Conservation (phyloP, 2,888 invertebrate species). For the Toxonevra muliebris region DNA sequence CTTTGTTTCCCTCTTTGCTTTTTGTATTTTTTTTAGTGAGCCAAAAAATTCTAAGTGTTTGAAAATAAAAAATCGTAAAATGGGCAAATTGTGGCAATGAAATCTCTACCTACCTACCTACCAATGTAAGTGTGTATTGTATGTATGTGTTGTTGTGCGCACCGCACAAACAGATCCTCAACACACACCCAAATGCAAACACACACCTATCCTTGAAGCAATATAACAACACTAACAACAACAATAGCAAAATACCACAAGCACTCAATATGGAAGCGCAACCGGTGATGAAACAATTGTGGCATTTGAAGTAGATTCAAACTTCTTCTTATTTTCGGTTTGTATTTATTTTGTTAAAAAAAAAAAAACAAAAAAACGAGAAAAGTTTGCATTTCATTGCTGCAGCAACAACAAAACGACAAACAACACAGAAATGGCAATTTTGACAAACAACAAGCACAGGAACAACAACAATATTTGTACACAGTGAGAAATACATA, state of each 20-base stretch:
- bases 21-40: conserved; percentile 26
- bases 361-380: no score
- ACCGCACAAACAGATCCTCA: no score
- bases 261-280: neutral
- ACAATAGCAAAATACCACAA: conserved; percentile 3
- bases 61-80: neutral
- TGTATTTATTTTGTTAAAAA: conserved; percentile 13
- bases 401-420: conserved; percentile 15
- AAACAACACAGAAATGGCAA: conserved; percentile 53
- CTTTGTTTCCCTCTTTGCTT: conserved; percentile 6
- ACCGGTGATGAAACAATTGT: conserved; percentile 17
- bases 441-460: conserved; percentile 52
- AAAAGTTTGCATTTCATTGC: no score
- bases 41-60: neutral
- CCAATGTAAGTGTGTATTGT: no score
- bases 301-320: conserved; percentile 6
- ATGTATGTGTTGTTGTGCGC: neutral
- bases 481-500: no score
- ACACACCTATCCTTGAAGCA: neutral
- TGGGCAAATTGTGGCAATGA: conserved; percentile 25
- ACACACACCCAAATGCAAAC: neutral
- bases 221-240: neutral
- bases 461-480: no score
- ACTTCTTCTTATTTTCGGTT: conserved; percentile 4
- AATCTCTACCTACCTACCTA: neutral